These are phyloP conservation scores for Phengaris alcon DNA, from an alignment of 2,888 invertebrate species.

Conservation along the genomic window DNA sequence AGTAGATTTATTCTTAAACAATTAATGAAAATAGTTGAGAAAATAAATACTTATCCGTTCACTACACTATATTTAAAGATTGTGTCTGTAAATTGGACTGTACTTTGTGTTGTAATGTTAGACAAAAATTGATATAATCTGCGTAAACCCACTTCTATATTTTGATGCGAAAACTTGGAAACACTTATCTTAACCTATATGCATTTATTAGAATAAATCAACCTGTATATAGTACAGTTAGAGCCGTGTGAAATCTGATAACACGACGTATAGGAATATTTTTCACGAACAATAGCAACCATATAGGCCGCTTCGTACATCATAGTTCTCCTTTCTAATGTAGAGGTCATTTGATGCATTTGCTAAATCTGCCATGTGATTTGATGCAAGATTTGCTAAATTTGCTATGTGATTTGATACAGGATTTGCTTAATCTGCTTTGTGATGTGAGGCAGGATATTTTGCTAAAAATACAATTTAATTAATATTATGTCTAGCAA, in stretches of 20 bases:
- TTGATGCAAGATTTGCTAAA: too few relatives aligned
- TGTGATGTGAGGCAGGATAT: too few relatives aligned
- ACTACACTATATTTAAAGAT: too few relatives aligned
- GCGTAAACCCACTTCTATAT: neutral
- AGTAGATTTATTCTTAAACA: too few relatives aligned
- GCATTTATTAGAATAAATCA: slow-evolving; percentile 40
- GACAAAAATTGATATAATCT: neutral
- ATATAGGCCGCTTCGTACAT: slow-evolving; percentile 48
- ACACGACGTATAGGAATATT: slow-evolving; percentile 70
- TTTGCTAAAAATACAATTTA: too few relatives aligned
- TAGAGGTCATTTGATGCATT: slow-evolving; percentile 43
- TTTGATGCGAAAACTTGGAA: slow-evolving; percentile 14
- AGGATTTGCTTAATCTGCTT: too few relatives aligned
- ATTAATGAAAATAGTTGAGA: too few relatives aligned
- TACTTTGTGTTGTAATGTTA: neutral
- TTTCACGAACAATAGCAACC: slow-evolving; percentile 54
- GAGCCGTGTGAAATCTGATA: slow-evolving; percentile 77
- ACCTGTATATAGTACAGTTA: slow-evolving; percentile 66
- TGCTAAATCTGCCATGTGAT: neutral
- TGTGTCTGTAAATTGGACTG: neutral
- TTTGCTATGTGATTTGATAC: too few relatives aligned
- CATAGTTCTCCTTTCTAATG: slow-evolving; percentile 48
- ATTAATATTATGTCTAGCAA: too few relatives aligned
- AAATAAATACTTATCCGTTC: too few relatives aligned
- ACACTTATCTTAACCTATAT: slow-evolving; percentile 18